A percentile compares a stretch with the other conserved stretches of the same genome.
These are phyloP conservation scores for crab-eating macaque (Macaca fascicularis) DNA, from an alignment of 2,113 vertebrate genomes.

Conservation along the genomic window DNA sequence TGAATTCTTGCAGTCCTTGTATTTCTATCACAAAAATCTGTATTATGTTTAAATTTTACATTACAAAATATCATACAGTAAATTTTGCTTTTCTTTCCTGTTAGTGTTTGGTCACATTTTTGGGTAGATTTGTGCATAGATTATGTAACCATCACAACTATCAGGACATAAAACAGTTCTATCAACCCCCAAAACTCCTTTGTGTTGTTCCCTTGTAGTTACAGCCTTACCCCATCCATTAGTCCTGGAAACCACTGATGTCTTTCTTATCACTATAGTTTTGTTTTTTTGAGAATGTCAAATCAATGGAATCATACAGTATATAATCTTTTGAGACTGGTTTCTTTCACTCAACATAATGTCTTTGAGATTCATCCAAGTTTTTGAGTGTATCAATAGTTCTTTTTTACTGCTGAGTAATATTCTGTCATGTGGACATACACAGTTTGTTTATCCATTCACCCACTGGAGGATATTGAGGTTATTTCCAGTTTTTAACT, in stretches of 20 bases:
- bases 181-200: not conserved
- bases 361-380: not conserved
- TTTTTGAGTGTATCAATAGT: not conserved
- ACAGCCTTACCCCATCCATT: not conserved
- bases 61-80: not conserved
- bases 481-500: too few species aligned
- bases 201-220: not conserved
- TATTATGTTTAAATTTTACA: not conserved
- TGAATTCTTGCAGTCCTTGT: not conserved
- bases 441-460: not conserved
- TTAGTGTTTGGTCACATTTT: not conserved
- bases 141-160: not conserved
- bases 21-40: not conserved
- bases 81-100: not conserved
- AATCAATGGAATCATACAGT: not conserved
- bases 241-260: not conserved
- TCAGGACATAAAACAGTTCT: not conserved
- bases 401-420: not conserved
- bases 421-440: not conserved
- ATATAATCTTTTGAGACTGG: not conserved
- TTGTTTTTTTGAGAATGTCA: not conserved
- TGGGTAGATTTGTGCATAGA: not conserved
- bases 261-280: not conserved
- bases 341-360: not conserved
- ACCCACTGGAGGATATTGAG: too few species aligned